Evolutionary conservation across 1,140 invertebrate species (phyloP).

Genomic region (Drosophila ogumai): DNA sequence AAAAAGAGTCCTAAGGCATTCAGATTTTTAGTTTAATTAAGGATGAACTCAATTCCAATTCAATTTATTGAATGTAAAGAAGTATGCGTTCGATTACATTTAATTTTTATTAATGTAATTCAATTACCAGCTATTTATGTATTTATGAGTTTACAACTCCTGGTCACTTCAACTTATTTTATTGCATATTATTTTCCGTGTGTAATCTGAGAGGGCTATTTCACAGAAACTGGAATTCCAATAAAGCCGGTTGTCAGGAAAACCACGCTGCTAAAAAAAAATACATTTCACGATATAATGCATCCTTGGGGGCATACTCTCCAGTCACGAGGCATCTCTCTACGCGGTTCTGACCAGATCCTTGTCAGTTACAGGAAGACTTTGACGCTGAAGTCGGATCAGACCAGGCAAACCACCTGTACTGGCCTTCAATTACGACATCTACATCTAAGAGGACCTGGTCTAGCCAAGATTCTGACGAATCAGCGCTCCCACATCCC

Average conservation of each 20-base stretch:
- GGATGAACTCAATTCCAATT: background rate
- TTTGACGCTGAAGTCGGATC: slow-evolving; percentile 19
- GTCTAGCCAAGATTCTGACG: slow-evolving; percentile 15
- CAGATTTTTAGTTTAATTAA: background rate
- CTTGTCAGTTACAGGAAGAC: slow-evolving; percentile 5
- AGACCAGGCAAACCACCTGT: slow-evolving; percentile 11
- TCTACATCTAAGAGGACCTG: too few species aligned
- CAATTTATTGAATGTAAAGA: background rate
- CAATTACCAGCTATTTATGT: background rate
- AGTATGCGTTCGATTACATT: background rate
- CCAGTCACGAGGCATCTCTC: slow-evolving; percentile 6
- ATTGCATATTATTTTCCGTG: background rate
- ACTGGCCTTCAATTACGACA: too few species aligned
- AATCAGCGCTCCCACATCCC: slow-evolving; percentile 1
- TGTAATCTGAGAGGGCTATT: slow-evolving; percentile 11
- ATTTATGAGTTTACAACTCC: background rate
- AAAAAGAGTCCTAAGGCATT: too few species aligned
- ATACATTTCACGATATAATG: slow-evolving; percentile 1
- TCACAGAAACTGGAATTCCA: slow-evolving; percentile 36
- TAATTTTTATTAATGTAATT: background rate
- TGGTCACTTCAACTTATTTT: background rate
- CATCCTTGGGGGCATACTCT: background rate
- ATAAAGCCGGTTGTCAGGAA: slow-evolving; percentile 23
- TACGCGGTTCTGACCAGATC: slow-evolving; percentile 12
- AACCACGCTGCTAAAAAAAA: background rate